Evolutionary conservation across 1,140 invertebrate genomes (phyloP).

Genomic region (Meteorus sp.): DNA sequence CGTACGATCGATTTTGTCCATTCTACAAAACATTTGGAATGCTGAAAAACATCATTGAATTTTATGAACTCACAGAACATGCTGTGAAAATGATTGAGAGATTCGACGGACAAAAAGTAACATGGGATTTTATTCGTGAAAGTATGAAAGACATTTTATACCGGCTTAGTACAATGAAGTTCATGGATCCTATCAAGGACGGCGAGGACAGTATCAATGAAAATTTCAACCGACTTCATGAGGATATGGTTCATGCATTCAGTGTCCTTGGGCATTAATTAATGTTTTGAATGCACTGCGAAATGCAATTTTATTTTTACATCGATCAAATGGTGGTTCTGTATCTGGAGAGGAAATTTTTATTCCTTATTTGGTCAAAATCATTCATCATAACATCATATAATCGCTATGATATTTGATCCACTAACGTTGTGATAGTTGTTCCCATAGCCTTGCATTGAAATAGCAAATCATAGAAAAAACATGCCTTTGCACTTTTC

Average conservation of each 20-base stretch:
- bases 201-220: conserved; percentile 73
- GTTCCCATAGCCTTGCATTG: too few species aligned
- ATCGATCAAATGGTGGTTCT: too few species aligned
- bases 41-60: conserved; percentile 77
- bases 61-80: conserved; percentile 75
- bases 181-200: conserved; percentile 77
- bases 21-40: conserved; percentile 84
- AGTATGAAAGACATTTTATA: conserved; percentile 71
- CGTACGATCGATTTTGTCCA: conserved; percentile 79
- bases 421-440: too few species aligned
- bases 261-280: conserved; percentile 64
- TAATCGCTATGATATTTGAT: too few species aligned
- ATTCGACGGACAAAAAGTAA: conserved; percentile 76
- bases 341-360: too few species aligned
- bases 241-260: conserved; percentile 71
- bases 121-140: conserved; percentile 74
- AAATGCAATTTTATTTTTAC: not conserved
- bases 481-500: too few species aligned
- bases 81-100: conserved; percentile 74
- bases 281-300: not conserved
- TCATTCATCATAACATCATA: too few species aligned
- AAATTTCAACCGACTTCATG: conserved; percentile 70
- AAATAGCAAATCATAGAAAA: too few species aligned
- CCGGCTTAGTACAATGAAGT: conserved; percentile 79
- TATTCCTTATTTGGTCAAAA: too few species aligned